Conservation (phyloP, 2,888 invertebrate species). For the Pheosia gnoma region DNA sequence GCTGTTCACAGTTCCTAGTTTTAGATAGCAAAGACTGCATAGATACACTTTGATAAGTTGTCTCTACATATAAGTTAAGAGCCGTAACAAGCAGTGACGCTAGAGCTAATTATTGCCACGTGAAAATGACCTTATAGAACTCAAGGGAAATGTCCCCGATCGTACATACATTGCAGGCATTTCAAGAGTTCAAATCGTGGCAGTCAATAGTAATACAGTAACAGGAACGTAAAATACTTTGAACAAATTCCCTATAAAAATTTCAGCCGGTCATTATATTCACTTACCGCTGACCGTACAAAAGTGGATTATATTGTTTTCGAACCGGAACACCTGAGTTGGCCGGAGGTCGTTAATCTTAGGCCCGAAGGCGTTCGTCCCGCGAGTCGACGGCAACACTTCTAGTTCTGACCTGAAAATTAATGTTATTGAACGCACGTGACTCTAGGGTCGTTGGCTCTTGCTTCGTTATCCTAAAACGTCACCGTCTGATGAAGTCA, state of each 20-base stretch:
- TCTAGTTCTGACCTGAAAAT: slow-evolving; percentile 44
- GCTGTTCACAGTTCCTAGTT: no score
- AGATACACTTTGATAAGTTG: no score
- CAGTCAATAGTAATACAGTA: not conserved
- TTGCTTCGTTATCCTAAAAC: not conserved
- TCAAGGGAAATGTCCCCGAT: no score
- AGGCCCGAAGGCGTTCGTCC: slow-evolving; percentile 46
- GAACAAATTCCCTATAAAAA: slow-evolving; percentile 10
- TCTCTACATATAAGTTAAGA: no score
- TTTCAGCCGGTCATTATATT: slow-evolving; percentile 27
- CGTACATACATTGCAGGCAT: no score
- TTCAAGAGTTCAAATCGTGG: no score
- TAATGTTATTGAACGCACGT: slow-evolving; percentile 32
- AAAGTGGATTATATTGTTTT: slow-evolving; percentile 27
- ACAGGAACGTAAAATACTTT: no score
- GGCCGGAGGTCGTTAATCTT: slow-evolving; percentile 42
- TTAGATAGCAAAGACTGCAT: no score
- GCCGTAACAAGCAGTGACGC: no score
- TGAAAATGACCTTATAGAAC: no score
- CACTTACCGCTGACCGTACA: slow-evolving; percentile 21
- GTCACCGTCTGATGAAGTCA: not conserved
- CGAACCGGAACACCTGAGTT: slow-evolving; percentile 30
- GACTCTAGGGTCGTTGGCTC: slow-evolving; percentile 2
- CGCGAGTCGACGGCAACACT: slow-evolving; percentile 42
- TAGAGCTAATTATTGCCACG: no score